A percentile compares a stretch with the other conserved stretches of the same genome.
Conservation (phyloP, 2,113 vertebrate genomes). For the Calidris pygmaea region DNA sequence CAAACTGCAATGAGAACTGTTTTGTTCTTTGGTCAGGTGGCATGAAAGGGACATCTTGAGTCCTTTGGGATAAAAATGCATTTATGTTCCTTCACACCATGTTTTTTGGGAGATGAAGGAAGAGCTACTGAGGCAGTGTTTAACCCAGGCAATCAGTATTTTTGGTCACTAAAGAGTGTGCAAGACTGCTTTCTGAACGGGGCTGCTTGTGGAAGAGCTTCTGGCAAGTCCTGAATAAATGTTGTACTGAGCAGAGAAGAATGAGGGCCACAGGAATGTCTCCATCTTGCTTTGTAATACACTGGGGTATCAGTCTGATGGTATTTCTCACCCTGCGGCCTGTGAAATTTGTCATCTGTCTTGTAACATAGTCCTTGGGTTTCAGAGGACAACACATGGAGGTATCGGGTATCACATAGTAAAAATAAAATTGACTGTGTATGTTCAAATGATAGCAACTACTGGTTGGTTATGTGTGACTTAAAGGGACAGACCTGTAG, state of each 20-base stretch:
- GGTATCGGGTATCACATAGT: background rate
- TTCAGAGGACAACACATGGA: background rate
- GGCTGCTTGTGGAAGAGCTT: background rate
- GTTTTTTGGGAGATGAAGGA: background rate
- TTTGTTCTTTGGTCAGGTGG: background rate
- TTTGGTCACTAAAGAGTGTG: background rate
- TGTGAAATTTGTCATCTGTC: background rate
- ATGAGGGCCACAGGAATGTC: accelerated
- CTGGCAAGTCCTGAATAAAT: background rate
- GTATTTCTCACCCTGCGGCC: background rate
- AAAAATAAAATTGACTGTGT: background rate
- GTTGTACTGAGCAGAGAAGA: background rate
- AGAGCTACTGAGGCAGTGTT: background rate
- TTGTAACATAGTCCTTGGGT: background rate
- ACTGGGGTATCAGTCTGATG: background rate
- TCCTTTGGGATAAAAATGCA: background rate
- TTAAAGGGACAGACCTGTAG: background rate
- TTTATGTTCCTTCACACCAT: background rate
- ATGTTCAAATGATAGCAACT: background rate
- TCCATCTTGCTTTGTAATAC: background rate
- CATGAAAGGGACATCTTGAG: background rate
- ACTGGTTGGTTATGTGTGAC: background rate
- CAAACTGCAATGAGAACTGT: background rate
- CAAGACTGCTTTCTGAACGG: background rate
- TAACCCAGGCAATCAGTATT: background rate